These are phyloP conservation scores for Cyphomyrus plagiostoma DNA, from an alignment of 2,113 vertebrate species.

Conservation along the genomic window DNA sequence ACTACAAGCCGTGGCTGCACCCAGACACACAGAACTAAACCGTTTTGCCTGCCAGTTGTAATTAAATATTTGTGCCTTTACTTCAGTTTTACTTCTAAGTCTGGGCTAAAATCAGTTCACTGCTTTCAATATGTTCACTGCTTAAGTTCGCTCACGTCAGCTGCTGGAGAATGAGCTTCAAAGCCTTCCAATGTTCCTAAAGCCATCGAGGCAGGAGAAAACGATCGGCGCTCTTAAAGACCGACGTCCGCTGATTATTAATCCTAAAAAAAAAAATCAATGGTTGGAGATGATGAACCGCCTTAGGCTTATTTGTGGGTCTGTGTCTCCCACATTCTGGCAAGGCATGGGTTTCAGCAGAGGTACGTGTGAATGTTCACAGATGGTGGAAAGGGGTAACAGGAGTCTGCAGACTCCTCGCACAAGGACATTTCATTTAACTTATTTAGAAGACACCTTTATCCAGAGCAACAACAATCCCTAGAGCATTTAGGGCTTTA, in stretches of 20 bases:
- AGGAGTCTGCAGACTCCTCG: background rate
- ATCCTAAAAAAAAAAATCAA: conserved; percentile 26
- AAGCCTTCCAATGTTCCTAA: conserved; percentile 26
- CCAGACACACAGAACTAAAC: background rate
- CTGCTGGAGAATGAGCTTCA: conserved; percentile 53
- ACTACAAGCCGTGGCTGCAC: conserved; percentile 16
- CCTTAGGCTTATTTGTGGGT: background rate
- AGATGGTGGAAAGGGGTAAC: background rate
- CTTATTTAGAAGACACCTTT: background rate
- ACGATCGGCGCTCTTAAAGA: conserved; percentile 42
- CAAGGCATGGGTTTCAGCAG: background rate
- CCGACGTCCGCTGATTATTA: conserved; percentile 54
- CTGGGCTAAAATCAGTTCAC: conserved; percentile 57
- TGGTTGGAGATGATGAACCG: conserved; percentile 44
- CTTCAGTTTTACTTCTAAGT: conserved; percentile 40
- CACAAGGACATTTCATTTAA: background rate
- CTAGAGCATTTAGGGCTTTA: background rate
- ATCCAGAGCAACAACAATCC: background rate
- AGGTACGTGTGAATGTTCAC: background rate
- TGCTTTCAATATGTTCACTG: conserved; percentile 49
- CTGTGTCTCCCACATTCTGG: background rate
- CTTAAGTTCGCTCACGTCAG: conserved; percentile 48
- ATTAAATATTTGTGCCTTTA: conserved; percentile 19
- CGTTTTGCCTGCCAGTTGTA: conserved; percentile 20
- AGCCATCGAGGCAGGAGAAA: conserved; percentile 33